These are phyloP conservation scores for Synchiropus splendidus DNA, from an alignment of 2,113 vertebrate genomes.

Conservation along the genomic window DNA sequence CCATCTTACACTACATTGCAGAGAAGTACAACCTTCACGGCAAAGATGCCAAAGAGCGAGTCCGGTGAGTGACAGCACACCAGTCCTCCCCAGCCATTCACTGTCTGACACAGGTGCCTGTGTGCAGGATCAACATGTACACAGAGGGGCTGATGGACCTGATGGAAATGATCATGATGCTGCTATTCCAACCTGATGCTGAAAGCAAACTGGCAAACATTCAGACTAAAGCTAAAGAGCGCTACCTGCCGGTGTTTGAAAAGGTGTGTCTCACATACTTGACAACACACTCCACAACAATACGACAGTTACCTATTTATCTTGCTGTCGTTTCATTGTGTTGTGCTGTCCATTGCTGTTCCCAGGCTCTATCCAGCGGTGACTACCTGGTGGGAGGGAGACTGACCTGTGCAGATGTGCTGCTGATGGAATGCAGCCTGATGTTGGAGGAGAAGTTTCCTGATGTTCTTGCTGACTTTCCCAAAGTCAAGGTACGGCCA, in stretches of 20 bases:
- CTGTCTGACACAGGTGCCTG: conserved; percentile 1
- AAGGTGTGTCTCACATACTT: conserved; percentile 68
- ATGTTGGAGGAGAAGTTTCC: conserved; percentile 74
- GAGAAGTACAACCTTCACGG: conserved; percentile 82
- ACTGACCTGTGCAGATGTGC: conserved; percentile 78
- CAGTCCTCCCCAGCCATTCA: not conserved
- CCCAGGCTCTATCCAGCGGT: conserved; percentile 66
- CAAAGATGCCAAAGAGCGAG: conserved; percentile 77
- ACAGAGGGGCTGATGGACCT: conserved; percentile 74
- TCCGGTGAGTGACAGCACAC: conserved; percentile 55
- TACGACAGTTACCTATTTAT: too few species aligned
- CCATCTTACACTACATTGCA: conserved; percentile 82
- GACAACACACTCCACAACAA: too few species aligned
- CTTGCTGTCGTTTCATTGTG: too few species aligned
- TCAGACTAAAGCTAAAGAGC: conserved; percentile 60
- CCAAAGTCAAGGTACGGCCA: conserved; percentile 71
- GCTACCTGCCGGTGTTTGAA: conserved; percentile 80
- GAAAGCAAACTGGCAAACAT: conserved; percentile 59
- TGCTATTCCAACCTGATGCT: conserved; percentile 57
- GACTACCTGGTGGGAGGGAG: conserved; percentile 78
- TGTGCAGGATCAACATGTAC: conserved; percentile 79
- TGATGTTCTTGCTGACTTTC: conserved; percentile 67
- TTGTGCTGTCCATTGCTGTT: not conserved
- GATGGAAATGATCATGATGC: conserved; percentile 68
- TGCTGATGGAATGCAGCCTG: conserved; percentile 77